Conservation (phyloP, 2,113 vertebrate species). For the Dasyornis broadbenti region DNA sequence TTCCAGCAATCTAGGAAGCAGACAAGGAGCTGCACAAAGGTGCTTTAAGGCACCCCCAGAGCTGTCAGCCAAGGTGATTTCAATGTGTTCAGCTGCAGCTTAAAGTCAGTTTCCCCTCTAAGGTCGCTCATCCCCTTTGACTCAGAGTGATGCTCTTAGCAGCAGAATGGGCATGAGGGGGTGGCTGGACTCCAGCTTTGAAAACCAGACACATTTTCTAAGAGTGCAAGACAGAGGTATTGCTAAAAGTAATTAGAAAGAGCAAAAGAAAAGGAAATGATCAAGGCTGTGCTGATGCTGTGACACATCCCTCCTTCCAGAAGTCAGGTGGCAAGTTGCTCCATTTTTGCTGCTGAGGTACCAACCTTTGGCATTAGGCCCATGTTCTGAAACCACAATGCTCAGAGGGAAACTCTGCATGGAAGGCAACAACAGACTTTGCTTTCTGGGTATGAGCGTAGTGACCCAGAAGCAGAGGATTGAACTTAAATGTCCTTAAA, state of each 20-base stretch:
- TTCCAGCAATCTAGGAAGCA: not conserved
- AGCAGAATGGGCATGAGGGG: not conserved
- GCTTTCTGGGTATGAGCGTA: not conserved
- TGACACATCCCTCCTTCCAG: not conserved
- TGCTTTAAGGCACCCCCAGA: not conserved
- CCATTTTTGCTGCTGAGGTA: not conserved
- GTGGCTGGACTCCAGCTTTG: not conserved
- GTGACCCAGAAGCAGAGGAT: slow-evolving; percentile 38
- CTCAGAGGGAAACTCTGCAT: slow-evolving; percentile 15
- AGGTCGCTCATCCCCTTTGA: not conserved
- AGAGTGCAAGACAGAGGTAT: not conserved
- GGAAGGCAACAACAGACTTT: slow-evolving; percentile 7
- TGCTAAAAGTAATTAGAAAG: not conserved
- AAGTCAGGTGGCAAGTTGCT: not conserved
- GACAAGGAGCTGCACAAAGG: not conserved
- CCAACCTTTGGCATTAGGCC: not conserved
- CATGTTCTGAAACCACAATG: not conserved
- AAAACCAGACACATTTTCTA: not conserved
- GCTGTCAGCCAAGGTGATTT: not conserved
- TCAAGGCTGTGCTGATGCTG: not conserved
- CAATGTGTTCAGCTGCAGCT: not conserved
- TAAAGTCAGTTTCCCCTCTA: not conserved
- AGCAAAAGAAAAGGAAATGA: not conserved
- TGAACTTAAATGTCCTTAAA: slow-evolving; percentile 40
- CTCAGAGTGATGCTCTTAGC: not conserved